Conservation (phyloP, 2,888 invertebrate genomes). For the Hipparchia semele region DNA sequence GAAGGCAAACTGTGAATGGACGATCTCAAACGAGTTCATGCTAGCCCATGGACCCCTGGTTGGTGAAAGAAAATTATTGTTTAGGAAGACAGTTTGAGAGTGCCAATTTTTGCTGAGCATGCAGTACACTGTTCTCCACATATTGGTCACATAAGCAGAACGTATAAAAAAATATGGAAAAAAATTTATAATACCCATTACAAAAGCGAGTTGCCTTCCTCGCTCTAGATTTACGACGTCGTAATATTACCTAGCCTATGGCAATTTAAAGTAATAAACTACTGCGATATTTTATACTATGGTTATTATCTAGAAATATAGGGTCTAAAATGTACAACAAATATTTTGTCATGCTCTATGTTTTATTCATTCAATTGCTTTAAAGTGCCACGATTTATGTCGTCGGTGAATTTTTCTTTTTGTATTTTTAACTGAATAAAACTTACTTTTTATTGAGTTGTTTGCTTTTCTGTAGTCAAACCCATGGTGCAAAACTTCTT, state of each 20-base stretch:
- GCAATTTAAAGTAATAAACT: slow-evolving; percentile 36
- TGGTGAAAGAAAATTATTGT: not conserved
- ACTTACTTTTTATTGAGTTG: not conserved
- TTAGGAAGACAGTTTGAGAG: not conserved
- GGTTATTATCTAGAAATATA: slow-evolving; percentile 22
- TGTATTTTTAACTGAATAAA: not conserved
- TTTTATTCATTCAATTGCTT: slow-evolving; percentile 17
- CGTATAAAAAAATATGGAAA: slow-evolving; percentile 15
- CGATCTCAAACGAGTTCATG: too few relatives aligned
- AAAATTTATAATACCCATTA: slow-evolving; percentile 33
- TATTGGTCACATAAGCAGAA: not conserved
- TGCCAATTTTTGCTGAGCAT: not conserved
- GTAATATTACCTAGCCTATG: slow-evolving; percentile 36
- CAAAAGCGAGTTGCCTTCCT: slow-evolving; percentile 28
- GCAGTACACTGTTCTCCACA: not conserved
- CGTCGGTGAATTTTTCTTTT: not conserved
- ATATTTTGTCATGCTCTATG: slow-evolving; percentile 20
- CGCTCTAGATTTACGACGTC: slow-evolving; percentile 29
- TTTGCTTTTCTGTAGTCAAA: too few relatives aligned
- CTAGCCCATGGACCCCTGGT: too few relatives aligned
- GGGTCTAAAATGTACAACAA: slow-evolving; percentile 9
- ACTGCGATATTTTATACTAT: slow-evolving; percentile 37
- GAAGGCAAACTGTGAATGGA: too few relatives aligned
- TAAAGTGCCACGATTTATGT: slow-evolving; percentile 5
- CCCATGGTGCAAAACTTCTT: too few relatives aligned